phyloP scores from a whole-genome alignment of 2,113 vertebrate genomes.

The Microtus pennsylvanicus region DNA sequence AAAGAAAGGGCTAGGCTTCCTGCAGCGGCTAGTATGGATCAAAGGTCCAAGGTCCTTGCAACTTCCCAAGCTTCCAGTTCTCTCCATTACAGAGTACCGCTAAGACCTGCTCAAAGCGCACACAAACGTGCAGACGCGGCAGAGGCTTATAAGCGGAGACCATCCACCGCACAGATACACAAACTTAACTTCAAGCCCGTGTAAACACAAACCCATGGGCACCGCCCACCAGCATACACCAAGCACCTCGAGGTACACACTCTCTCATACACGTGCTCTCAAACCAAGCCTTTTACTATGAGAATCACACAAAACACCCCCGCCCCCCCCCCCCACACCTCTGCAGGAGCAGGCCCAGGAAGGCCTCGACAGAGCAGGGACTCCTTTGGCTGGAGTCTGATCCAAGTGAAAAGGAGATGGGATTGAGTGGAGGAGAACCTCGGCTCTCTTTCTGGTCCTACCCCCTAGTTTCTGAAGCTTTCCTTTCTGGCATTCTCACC shows the following conservation, averaged over 20 bases:
- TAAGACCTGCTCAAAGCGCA: neutral
- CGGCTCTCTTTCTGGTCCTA: no score
- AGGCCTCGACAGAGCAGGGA: neutral
- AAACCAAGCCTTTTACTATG: neutral
- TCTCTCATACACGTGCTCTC: neutral
- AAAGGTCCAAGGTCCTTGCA: neutral
- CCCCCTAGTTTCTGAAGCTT: neutral
- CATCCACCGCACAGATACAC: accelerated
- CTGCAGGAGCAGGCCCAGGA: neutral
- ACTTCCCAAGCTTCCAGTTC: neutral
- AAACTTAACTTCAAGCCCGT: neutral
- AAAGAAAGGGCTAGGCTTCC: neutral
- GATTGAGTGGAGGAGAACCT: neutral
- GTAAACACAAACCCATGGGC: neutral
- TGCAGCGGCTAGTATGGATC: neutral
- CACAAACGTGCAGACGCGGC: neutral
- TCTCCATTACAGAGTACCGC: neutral
- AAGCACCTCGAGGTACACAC: neutral
- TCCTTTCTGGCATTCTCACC: neutral
- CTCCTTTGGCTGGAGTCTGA: accelerated
- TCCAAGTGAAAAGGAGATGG: neutral
- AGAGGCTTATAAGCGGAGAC: neutral
- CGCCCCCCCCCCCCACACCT: no score
- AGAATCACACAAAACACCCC: neutral
- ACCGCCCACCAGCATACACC: neutral